Conservation (phyloP, 2,888 invertebrate species). For the Stenolophus ochropezus region DNA sequence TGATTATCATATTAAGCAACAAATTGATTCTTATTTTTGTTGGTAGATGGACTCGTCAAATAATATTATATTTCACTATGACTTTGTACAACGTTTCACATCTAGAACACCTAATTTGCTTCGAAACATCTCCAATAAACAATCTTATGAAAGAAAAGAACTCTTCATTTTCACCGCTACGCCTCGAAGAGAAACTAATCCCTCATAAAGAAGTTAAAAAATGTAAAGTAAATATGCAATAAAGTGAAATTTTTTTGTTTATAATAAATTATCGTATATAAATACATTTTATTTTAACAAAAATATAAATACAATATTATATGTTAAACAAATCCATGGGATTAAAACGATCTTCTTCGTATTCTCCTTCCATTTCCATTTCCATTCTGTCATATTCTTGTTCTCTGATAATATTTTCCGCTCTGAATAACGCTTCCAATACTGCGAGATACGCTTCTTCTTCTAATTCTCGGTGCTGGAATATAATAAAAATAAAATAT, state of each 20-base stretch:
- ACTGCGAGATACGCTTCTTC: conserved; percentile 69
- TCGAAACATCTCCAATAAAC: background rate
- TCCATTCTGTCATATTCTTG: background rate
- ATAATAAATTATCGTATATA: background rate
- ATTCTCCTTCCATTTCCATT: conserved; percentile 26
- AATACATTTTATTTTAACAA: background rate
- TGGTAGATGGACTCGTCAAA: conserved; percentile 4
- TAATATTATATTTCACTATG: background rate
- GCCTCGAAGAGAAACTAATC: background rate
- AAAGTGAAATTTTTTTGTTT: background rate
- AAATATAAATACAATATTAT: background rate
- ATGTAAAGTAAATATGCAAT: background rate
- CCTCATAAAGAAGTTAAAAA: background rate
- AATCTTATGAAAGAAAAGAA: background rate
- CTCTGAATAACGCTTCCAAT: conserved; percentile 69
- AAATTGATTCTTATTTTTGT: background rate
- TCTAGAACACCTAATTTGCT: conserved; percentile 22
- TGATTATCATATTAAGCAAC: background rate
- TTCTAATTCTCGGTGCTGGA: conserved; percentile 68
- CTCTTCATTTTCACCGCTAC: conserved; percentile 21
- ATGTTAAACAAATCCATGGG: conserved; percentile 22
- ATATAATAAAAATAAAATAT: conserved; percentile 45
- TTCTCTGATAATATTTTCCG: conserved; percentile 68
- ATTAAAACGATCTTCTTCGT: background rate
- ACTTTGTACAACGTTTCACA: conserved; percentile 18